These are phyloP conservation scores for Corythucha ciliata DNA, from an alignment of 2,888 invertebrate species.

Conservation along the genomic window DNA sequence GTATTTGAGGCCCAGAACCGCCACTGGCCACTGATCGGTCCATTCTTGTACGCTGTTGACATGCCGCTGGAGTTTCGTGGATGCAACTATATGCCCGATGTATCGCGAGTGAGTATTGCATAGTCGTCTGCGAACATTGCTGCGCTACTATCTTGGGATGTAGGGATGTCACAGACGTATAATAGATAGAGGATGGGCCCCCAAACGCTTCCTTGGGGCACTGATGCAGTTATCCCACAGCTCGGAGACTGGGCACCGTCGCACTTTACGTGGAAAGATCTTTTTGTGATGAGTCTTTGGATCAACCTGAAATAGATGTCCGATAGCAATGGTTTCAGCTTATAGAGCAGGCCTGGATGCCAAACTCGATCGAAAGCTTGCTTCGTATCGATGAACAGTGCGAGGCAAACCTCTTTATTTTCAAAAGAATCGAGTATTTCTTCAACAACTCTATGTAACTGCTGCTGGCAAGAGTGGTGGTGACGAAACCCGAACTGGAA, in stretches of 20 bases:
- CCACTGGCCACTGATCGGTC: too few species aligned
- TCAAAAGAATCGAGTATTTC: not conserved
- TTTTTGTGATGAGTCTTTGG: not conserved
- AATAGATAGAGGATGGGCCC: not conserved
- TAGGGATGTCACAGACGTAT: conserved; percentile 1
- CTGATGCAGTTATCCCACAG: not conserved
- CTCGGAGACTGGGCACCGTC: not conserved
- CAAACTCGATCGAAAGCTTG: too few species aligned
- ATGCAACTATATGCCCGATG: too few species aligned
- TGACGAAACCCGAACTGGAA: not conserved
- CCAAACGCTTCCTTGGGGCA: not conserved
- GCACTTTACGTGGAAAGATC: conserved; percentile 5
- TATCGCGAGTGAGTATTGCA: not conserved
- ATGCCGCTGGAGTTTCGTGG: too few species aligned
- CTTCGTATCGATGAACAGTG: not conserved
- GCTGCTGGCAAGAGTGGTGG: not conserved
- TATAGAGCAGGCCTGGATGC: conserved; percentile 2
- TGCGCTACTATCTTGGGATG: not conserved
- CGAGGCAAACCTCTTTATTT: not conserved
- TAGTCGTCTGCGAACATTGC: conserved; percentile 2
- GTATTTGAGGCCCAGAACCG: too few species aligned
- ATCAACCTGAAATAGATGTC: conserved; percentile 1
- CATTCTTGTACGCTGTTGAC: too few species aligned
- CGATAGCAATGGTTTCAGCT: not conserved
- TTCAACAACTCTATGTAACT: not conserved